phyloP scores from a whole-genome alignment of 2,797 vertebrate species.

The Parotocinclus haroldoi region DNA sequence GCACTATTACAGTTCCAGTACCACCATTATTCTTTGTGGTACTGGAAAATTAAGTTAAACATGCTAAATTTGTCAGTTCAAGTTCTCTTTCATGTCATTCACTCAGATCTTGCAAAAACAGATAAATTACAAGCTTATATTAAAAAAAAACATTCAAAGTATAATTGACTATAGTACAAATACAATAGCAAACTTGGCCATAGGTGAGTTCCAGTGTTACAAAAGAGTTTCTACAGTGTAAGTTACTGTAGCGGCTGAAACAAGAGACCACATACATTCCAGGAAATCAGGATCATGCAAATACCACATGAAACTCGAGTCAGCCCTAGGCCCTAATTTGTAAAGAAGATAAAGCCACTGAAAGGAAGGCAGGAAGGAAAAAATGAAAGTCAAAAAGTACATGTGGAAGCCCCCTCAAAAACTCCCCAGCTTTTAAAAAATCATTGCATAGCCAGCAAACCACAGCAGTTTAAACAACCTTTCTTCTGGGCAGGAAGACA shows the following conservation, averaged over 20 bases:
- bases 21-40: too few relatives aligned
- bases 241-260: background rate
- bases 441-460: background rate
- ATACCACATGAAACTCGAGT: constrained; percentile 32
- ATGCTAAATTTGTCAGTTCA: too few relatives aligned
- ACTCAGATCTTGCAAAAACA: too few relatives aligned
- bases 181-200: background rate
- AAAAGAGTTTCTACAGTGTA: background rate
- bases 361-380: background rate
- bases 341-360: constrained; percentile 17
- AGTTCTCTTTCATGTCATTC: too few relatives aligned
- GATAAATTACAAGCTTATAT: too few relatives aligned
- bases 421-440: constrained; percentile 27
- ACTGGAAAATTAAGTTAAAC: too few relatives aligned
- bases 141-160: too few relatives aligned
- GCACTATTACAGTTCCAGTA: too few relatives aligned
- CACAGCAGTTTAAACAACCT: too few relatives aligned
- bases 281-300: constrained; percentile 34
- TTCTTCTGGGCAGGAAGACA: too few relatives aligned
- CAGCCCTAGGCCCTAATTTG: constrained; percentile 28
- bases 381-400: background rate
- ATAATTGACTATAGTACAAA: too few relatives aligned
- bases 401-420: constrained; percentile 38
- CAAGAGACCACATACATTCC: background rate
- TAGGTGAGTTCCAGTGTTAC: background rate